These are phyloP conservation scores for Montifringilla adamsi DNA, from an alignment of 2,113 vertebrate species.

Conservation along the genomic window DNA sequence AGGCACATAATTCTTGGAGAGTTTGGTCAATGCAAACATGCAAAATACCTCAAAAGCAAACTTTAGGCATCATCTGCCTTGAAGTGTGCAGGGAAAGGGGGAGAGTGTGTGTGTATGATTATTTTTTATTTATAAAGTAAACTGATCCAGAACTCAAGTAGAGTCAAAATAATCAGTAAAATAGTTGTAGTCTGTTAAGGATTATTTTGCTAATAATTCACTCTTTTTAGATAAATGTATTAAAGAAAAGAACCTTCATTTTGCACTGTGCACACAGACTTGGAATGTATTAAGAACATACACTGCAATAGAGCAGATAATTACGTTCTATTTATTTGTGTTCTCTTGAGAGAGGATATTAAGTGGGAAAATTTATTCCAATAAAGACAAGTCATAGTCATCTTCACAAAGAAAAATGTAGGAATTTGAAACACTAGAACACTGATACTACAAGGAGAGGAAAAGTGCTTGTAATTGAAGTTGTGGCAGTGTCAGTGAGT, in stretches of 20 bases:
- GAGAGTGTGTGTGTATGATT: background rate
- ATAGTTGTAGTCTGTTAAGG: background rate
- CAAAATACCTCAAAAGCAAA: background rate
- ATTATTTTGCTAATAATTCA: background rate
- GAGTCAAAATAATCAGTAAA: background rate
- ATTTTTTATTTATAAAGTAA: background rate
- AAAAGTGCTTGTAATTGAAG: background rate
- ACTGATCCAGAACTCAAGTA: background rate
- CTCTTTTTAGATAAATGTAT: background rate
- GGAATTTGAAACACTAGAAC: background rate
- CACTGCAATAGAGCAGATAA: background rate
- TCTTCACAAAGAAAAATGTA: background rate
- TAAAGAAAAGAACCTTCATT: background rate
- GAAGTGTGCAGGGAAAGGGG: background rate
- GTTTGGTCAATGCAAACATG: background rate
- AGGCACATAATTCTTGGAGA: background rate
- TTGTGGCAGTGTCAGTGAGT: background rate
- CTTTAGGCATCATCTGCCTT: background rate
- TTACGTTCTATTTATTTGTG: background rate
- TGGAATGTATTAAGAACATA: background rate
- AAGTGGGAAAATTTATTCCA: background rate
- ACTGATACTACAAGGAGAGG: background rate
- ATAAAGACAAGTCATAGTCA: background rate
- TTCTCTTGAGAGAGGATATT: background rate
- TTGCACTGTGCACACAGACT: background rate